These are phyloP conservation scores for Calyptommatus sinebrachiatus DNA, from an alignment of 2,113 vertebrate species.

Conservation along the genomic window DNA sequence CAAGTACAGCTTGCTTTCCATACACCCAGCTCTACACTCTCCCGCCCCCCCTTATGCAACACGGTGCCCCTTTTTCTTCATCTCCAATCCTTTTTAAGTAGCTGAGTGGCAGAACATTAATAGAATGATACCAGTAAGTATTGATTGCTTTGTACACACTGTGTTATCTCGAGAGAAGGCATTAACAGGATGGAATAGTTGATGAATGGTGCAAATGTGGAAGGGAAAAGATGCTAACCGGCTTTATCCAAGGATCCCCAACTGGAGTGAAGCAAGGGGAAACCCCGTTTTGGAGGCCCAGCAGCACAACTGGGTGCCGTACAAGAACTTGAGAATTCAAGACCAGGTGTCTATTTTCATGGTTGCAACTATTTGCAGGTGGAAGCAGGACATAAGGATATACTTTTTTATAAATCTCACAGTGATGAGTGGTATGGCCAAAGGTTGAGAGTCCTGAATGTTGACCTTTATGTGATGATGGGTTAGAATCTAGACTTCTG, in stretches of 20 bases:
- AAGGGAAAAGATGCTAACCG: constrained; percentile 30
- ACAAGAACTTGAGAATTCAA: too few species aligned
- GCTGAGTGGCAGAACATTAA: constrained; percentile 58
- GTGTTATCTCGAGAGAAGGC: constrained; percentile 37
- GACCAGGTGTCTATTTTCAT: too few species aligned
- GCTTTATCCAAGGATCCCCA: neutral
- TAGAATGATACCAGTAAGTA: constrained; percentile 57
- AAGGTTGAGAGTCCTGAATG: too few species aligned
- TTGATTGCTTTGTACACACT: constrained; percentile 41
- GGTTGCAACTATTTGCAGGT: too few species aligned
- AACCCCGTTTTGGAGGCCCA: too few species aligned
- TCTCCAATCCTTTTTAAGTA: constrained; percentile 62
- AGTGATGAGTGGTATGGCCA: too few species aligned
- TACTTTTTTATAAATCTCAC: too few species aligned
- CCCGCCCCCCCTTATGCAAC: constrained; percentile 34
- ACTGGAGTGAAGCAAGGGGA: neutral
- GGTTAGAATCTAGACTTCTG: too few species aligned
- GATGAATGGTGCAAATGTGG: constrained; percentile 35
- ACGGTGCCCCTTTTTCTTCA: constrained; percentile 39
- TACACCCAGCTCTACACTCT: constrained; percentile 16
- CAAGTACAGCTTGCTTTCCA: constrained; percentile 71
- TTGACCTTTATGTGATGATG: too few species aligned
- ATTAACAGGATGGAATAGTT: constrained; percentile 49
- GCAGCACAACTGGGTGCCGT: too few species aligned
- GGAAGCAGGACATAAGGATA: too few species aligned